Evolutionary conservation across 2,888 invertebrate species (phyloP), one percentile per base, ranked within the genome.

Genomic region (Ferrisia virgata): DNA sequence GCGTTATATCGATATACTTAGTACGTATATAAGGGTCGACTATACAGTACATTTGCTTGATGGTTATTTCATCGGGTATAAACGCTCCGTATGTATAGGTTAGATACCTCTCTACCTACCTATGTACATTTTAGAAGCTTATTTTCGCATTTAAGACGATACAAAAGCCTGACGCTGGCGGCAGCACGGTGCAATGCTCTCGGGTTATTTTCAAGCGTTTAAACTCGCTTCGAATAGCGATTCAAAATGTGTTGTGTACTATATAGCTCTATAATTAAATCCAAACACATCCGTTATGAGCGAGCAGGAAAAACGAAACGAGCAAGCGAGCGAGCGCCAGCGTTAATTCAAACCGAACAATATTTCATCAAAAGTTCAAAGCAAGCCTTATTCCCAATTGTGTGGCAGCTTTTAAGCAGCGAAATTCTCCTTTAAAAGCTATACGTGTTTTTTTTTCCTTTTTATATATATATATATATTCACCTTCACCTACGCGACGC

Each of bases 371-470:
- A 31, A 72, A 72, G 33, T 72, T 72, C 72, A 72, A 72, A 72
- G 72, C 33, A 28, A 28, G 25, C 33, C 72, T 0, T 72, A 72
- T 72, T 72, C 72, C 72, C 72, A 72, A 33, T 72, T 72, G 72
- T 72, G 72, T 13, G 33, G 33, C 72, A n/a, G 33, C 72, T 72
- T 36, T 72, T 31, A 64, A 64, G 58, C 33, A 64, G 58, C 33
- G 72, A 72, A 72, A 72, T 64, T 64, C 58, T 72, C n/a, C 58
- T 72, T 8, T 33, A 72, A 72, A 72, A 72, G 33, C 72, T 33
- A n/a, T 28, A 33, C 36, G 72, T 31, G 33, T 72, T 72, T 72
- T 72, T 72, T 47, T 47, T 3, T 1, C 43, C 2, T 43, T 15
- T 1, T 15, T 43, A 11, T 3, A 9, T 40, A 8, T 0, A 11